A percentile compares a stretch with the other conserved stretches of the same genome.
phyloP scores from a whole-genome alignment of 2,888 invertebrate genomes.

The Sericinus montela region DNA sequence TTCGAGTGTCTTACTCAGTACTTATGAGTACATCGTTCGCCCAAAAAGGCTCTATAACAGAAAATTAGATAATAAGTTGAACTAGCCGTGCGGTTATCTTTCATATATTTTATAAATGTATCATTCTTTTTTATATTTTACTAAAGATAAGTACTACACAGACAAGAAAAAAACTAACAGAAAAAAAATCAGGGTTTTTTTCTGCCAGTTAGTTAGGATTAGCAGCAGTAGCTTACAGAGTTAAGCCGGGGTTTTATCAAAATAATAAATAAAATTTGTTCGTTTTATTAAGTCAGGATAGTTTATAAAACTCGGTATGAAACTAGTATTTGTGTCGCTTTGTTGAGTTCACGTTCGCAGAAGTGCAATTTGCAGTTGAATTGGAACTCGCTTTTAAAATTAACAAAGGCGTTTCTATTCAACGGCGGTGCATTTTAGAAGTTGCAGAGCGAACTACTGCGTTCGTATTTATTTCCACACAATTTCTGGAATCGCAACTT shows the following conservation, averaged over 20 bases:
- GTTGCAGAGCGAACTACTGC: conserved; percentile 54
- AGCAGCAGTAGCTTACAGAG: no score
- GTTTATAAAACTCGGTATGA: conserved; percentile 26
- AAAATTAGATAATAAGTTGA: no score
- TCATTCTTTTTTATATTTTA: no score
- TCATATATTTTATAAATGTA: no score
- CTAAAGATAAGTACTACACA: no score
- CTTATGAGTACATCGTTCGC: no score
- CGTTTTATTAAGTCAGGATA: conserved; percentile 27
- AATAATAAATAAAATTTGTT: conserved; percentile 27
- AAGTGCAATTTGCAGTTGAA: conserved; percentile 39
- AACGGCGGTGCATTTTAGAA: conserved; percentile 53
- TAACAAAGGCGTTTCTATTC: conserved; percentile 60
- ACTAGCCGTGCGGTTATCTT: no score
- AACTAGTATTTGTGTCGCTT: conserved; percentile 35
- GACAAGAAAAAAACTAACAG: no score
- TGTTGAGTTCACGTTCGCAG: conserved; percentile 40
- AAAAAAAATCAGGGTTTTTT: no score
- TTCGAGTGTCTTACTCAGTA: no score
- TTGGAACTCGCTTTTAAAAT: conserved; percentile 51
- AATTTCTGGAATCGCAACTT: conserved; percentile 58
- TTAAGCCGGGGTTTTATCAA: conserved; percentile 11
- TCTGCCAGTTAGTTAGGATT: no score
- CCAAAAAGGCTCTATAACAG: no score
- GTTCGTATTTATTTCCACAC: conserved; percentile 61